Evolutionary conservation across 2,113 vertebrate species (phyloP), one percentile per base, ranked within the genome.

Genomic region (Podocnemis expansa): DNA sequence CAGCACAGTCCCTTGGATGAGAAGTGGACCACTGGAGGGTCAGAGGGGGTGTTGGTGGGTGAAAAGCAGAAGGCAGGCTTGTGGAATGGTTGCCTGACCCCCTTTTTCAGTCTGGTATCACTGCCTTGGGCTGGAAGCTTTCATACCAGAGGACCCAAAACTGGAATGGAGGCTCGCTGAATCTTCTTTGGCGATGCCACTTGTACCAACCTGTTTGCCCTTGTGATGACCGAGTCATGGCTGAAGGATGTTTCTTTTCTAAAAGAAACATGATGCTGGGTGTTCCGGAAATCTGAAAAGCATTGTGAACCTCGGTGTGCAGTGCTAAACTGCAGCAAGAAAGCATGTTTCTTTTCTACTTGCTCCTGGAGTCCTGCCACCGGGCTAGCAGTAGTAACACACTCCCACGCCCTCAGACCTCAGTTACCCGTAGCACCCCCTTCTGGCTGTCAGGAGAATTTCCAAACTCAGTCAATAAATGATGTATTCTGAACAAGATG

Each of bases 401-500:
- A 27, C 52, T 87, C 89, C 80, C 80, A 84, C 22, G 80, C 75
- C 79, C 82, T 29, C 31, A 45, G 10, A 24, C 80, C 78, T 86
- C 78, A 12, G 73, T 83, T 90, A 67, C 58, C 84, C 76, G 90
- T 80, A 97, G 95, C 93, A 95, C 96, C 94, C 90, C 45, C 95
- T 97, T 89, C 91, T 86, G 97, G 92, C 55, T 93, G 96, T 24
- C 1, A 80, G 88, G n/a, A 80, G 70, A 84, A 86, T 25, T 78
- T 29, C 27, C 73, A 14, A 76, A 8, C 56, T 89, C 85, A 78
- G 63, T 70, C 17, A 22, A 22, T 38, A 34, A 70, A 70, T 70
- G 63, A 60, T 67, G 60, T 38, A 78, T 95, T 3, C 11, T 87
- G 67, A 21, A 14, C 75, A 52, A 6, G 91, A 86, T 5, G 60